Conservation (phyloP, 2,888 invertebrate species). For the Phrixothrix hirtus region DNA sequence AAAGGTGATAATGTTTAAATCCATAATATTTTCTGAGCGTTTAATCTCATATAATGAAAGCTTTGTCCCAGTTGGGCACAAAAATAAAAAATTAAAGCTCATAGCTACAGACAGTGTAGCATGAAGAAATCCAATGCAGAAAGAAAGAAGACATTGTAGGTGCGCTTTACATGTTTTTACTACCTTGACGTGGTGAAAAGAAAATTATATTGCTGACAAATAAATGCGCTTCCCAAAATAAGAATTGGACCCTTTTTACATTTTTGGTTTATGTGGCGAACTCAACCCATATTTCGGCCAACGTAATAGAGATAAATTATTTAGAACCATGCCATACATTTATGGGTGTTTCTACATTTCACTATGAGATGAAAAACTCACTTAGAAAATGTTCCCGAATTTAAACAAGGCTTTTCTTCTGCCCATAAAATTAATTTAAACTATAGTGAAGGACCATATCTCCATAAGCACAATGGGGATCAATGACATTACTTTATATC, state of each 20-base stretch:
- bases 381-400: background rate
- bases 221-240: background rate
- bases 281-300: background rate
- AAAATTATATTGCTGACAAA: background rate
- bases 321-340: background rate
- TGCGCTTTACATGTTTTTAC: background rate
- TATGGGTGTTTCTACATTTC: background rate
- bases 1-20: conserved; percentile 4
- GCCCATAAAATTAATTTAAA: background rate
- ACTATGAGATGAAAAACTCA: too few species aligned
- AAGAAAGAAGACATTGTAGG: conserved; percentile 1
- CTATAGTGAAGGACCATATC: background rate
- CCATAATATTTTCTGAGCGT: too few species aligned
- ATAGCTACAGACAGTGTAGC: conserved; percentile 1
- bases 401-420: background rate
- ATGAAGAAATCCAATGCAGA: conserved; percentile 1
- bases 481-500: background rate
- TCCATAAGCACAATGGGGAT: background rate
- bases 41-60: conserved; percentile 1
- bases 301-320: background rate
- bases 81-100: background rate
- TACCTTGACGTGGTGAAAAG: background rate
- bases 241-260: too few species aligned
- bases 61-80: background rate
- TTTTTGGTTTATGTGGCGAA: background rate